These are phyloP conservation scores for Dorcus parallelipipedus DNA, from an alignment of 2,888 invertebrate genomes.

Conservation along the genomic window DNA sequence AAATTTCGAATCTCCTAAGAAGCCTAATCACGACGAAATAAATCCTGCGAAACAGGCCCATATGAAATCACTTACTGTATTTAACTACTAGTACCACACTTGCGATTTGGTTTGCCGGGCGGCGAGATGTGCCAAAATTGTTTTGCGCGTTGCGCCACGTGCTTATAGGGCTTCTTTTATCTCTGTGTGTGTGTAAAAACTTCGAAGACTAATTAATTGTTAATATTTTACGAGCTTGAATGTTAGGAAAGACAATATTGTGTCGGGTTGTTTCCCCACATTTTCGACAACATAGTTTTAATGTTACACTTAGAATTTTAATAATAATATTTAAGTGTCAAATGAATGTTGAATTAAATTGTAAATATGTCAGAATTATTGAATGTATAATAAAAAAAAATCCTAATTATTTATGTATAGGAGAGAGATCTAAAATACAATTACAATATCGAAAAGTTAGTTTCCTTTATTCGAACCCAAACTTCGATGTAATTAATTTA, in stretches of 20 bases:
- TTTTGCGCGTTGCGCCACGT: neutral
- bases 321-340: slow-evolving; percentile 3
- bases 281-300: slow-evolving; percentile 6
- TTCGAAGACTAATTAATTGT: slow-evolving; percentile 14
- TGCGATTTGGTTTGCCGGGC: neutral
- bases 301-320: slow-evolving; percentile 10
- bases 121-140: slow-evolving; percentile 3
- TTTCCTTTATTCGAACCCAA: neutral
- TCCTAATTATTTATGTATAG: slow-evolving; percentile 17
- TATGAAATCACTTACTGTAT: too few relatives aligned
- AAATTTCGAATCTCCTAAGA: too few relatives aligned
- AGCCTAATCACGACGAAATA: too few relatives aligned
- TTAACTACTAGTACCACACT: neutral
- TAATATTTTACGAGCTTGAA: slow-evolving; percentile 15
- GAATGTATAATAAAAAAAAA: slow-evolving; percentile 5
- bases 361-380: slow-evolving; percentile 17
- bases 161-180: slow-evolving; percentile 3
- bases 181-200: slow-evolving; percentile 10
- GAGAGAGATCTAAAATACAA: slow-evolving; percentile 16
- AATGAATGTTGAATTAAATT: slow-evolving; percentile 1
- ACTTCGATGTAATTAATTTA: too few relatives aligned
- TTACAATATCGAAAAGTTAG: neutral
- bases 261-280: slow-evolving; percentile 1
- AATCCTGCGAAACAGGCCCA: too few relatives aligned
- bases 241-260: slow-evolving; percentile 18